Conservation (phyloP, 2,113 vertebrate genomes). For the Actinemys pallida region DNA sequence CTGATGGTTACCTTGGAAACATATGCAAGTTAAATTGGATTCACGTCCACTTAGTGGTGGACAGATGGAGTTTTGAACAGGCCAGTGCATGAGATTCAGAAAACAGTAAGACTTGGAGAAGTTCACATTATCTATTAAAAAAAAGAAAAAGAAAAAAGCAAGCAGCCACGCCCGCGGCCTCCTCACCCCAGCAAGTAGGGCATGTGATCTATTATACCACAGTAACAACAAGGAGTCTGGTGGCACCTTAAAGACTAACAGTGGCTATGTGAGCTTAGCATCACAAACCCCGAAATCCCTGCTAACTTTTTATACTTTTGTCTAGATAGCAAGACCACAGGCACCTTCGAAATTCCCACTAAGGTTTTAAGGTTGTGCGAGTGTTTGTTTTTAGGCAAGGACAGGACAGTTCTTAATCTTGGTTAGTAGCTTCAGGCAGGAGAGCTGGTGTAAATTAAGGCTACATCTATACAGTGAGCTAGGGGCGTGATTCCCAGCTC, state of each 20-base stretch:
- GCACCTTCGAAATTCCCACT: neutral
- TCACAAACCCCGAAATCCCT: conserved; percentile 5
- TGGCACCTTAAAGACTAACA: neutral
- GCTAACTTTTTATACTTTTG: neutral
- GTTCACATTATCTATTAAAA: fast-evolving
- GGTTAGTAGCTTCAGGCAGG: conserved; percentile 37
- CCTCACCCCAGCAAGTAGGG: neutral
- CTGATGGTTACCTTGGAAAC: conserved; percentile 69
- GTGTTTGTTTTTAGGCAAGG: conserved; percentile 38
- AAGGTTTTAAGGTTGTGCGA: neutral
- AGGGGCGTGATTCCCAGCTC: neutral
- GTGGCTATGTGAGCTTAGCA: conserved; percentile 34
- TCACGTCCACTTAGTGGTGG: conserved; percentile 52
- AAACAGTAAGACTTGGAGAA: neutral
- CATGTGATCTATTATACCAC: conserved; percentile 20
- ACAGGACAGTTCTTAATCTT: conserved; percentile 14
- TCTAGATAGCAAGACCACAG: neutral
- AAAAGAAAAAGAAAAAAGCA: neutral
- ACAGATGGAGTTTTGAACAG: conserved; percentile 66
- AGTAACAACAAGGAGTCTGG: no score
- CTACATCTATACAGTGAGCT: neutral
- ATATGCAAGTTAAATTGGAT: conserved; percentile 57
- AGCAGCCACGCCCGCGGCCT: fast-evolving
- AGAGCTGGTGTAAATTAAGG: neutral
- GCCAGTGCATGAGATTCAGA: conserved; percentile 28